phyloP scores from a whole-genome alignment of 2,113 vertebrate genomes.

The Pseudonaja textilis region DNA sequence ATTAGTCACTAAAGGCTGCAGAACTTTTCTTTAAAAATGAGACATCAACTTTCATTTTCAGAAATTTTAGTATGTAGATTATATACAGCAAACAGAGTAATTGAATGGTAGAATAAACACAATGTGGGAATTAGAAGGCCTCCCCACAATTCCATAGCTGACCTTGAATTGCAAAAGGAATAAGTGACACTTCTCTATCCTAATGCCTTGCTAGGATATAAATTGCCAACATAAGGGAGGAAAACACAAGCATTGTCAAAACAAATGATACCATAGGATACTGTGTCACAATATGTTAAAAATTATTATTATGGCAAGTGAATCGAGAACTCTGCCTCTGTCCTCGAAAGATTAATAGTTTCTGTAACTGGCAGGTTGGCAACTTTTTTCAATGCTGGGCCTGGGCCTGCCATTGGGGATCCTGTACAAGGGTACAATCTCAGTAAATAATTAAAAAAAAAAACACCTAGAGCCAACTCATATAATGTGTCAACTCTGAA shows the following conservation, averaged over 20 bases:
- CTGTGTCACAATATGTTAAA: background rate
- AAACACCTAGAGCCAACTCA: background rate
- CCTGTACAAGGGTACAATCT: background rate
- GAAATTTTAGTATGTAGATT: background rate
- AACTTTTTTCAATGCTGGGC: background rate
- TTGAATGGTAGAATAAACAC: background rate
- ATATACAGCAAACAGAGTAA: background rate
- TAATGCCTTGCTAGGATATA: background rate
- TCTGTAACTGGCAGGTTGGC: background rate
- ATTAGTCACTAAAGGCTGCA: background rate
- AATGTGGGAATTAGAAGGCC: background rate
- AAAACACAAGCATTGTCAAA: background rate
- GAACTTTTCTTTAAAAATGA: background rate
- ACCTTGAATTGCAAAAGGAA: background rate
- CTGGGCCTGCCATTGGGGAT: background rate
- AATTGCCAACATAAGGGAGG: background rate
- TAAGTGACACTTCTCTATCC: background rate
- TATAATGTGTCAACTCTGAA: too few species aligned
- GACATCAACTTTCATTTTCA: background rate
- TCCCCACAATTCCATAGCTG: background rate
- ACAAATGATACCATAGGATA: too few species aligned
- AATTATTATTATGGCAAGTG: background rate
- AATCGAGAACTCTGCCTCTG: background rate
- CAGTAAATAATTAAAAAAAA: background rate
- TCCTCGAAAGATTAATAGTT: background rate